Conservation (phyloP, 1,140 invertebrate genomes). For the Drosophila kikkawai region DNA sequence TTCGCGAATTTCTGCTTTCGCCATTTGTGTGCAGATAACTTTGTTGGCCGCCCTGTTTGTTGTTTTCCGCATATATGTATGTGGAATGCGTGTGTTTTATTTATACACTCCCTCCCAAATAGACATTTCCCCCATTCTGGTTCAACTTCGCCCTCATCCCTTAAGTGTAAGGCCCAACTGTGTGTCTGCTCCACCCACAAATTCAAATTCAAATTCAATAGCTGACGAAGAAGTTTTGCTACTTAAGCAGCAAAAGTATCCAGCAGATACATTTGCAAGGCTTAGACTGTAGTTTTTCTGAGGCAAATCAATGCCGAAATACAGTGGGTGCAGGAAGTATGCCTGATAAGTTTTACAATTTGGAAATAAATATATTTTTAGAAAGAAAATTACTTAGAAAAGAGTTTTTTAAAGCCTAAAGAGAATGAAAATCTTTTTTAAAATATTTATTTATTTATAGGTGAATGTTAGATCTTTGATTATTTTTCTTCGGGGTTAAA, state of each 20-base stretch:
- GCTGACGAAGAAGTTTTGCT: slow-evolving; percentile 44
- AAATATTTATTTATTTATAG: too few species aligned
- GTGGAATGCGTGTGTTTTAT: slow-evolving; percentile 63
- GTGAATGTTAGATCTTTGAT: too few species aligned
- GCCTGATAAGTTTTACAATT: too few species aligned
- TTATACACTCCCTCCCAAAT: slow-evolving; percentile 39
- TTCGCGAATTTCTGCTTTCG: slow-evolving; percentile 53
- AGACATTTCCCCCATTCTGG: not conserved
- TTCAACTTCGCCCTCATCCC: not conserved
- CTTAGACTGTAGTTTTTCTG: slow-evolving; percentile 19
- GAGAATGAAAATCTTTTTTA: too few species aligned
- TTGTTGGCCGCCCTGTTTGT: slow-evolving; percentile 32
- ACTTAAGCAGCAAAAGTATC: slow-evolving; percentile 34
- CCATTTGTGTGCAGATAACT: slow-evolving; percentile 69
- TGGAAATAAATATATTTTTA: too few species aligned
- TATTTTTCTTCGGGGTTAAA: rapidly evolving
- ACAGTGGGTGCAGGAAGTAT: slow-evolving; percentile 1
- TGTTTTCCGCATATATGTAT: slow-evolving; percentile 23
- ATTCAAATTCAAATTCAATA: slow-evolving; percentile 68
- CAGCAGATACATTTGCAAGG: slow-evolving; percentile 44
- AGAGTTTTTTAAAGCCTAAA: too few species aligned
- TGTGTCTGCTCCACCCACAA: slow-evolving; percentile 3
- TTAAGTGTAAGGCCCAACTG: slow-evolving; percentile 19
- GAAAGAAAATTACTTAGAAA: too few species aligned
- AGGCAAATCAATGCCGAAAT: slow-evolving; percentile 6